Evolutionary conservation across 1,140 invertebrate species (phyloP).

Genomic region (Euborellia annulipes): DNA sequence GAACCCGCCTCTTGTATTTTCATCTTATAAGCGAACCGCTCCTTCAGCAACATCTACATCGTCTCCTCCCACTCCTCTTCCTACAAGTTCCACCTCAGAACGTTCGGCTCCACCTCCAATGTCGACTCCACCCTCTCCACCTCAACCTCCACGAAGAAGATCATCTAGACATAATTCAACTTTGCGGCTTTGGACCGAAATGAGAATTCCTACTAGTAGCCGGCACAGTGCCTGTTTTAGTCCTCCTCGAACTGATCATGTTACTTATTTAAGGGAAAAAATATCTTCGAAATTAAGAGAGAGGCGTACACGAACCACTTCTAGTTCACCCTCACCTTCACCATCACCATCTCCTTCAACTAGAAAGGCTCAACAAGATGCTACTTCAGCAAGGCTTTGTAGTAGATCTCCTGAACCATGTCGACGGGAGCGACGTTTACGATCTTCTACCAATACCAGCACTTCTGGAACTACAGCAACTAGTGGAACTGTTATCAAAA

Average conservation of each 20-base stretch:
- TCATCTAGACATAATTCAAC: slow-evolving; percentile 58
- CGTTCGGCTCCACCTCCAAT: neutral
- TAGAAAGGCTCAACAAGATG: slow-evolving; percentile 11
- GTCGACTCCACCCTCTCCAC: slow-evolving; percentile 20
- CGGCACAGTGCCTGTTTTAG: slow-evolving; percentile 43
- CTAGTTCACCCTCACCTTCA: slow-evolving; percentile 17
- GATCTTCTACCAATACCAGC: neutral
- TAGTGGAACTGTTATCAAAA: slow-evolving; percentile 25
- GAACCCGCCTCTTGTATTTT: slow-evolving; percentile 27
- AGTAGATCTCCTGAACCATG: slow-evolving; percentile 35
- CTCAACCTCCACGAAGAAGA: slow-evolving; percentile 49
- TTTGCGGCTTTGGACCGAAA: slow-evolving; percentile 42
- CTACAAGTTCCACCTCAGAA: neutral
- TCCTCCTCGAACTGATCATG: slow-evolving; percentile 12
- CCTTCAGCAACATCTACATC: slow-evolving; percentile 27
- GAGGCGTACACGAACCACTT: slow-evolving; percentile 26
- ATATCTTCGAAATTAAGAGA: slow-evolving; percentile 37
- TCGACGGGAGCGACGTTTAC: slow-evolving; percentile 22
- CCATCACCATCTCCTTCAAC: slow-evolving; percentile 9
- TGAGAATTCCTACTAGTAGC: slow-evolving; percentile 21
- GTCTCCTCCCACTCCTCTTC: neutral
- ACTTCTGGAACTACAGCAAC: slow-evolving; percentile 17
- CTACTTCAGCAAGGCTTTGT: slow-evolving; percentile 15
- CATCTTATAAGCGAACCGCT: slow-evolving; percentile 31
- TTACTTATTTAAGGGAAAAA: slow-evolving; percentile 38